phyloP scores from a whole-genome alignment of 2,113 vertebrate species.

The Setophaga petechia region DNA sequence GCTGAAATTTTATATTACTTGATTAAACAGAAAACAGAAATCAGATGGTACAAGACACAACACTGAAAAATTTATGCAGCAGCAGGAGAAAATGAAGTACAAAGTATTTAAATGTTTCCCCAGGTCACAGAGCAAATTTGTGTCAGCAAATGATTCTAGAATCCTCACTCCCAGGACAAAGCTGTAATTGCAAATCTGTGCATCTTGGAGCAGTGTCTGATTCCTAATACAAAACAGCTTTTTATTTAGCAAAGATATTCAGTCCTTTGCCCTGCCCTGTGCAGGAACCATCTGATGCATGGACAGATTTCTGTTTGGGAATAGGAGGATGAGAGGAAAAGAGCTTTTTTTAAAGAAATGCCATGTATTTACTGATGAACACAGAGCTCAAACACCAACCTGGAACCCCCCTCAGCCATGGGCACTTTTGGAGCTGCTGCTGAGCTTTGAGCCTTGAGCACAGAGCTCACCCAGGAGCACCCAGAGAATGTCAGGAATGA shows the following conservation, averaged over 20 bases:
- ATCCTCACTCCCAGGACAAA: conserved; percentile 1
- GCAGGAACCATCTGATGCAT: background rate
- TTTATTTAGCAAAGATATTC: background rate
- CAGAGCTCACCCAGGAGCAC: background rate
- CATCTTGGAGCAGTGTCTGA: background rate
- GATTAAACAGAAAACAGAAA: background rate
- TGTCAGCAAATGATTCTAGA: background rate
- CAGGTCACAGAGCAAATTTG: conserved; percentile 40
- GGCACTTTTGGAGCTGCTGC: background rate
- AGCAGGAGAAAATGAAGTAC: conserved; percentile 25
- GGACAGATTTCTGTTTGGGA: background rate
- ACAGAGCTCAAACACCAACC: background rate
- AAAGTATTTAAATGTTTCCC: conserved; percentile 20
- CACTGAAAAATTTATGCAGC: conserved; percentile 26
- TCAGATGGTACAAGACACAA: background rate
- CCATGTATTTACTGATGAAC: background rate
- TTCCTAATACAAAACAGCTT: background rate
- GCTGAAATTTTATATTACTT: background rate
- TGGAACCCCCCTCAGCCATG: background rate
- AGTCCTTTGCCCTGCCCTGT: background rate
- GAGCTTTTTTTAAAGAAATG: background rate
- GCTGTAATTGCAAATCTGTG: conserved; percentile 1
- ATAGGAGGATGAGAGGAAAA: background rate
- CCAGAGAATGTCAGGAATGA: background rate
- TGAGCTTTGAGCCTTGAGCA: accelerated